Base-by-base conservation (phyloP, 2,113 vertebrate genomes). In the Psettodes erumei region DNA sequence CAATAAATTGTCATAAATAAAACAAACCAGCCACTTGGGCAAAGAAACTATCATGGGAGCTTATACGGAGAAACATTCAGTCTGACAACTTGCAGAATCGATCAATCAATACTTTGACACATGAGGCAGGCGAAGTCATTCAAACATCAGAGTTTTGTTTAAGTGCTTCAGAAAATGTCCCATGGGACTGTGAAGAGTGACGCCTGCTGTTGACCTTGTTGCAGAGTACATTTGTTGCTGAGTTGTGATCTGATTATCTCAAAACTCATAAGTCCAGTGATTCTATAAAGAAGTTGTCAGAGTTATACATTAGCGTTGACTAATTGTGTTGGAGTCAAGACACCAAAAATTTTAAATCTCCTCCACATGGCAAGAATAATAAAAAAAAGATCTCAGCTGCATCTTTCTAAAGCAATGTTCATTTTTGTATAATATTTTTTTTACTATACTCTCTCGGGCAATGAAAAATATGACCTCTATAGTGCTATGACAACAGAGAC, bases 211-310 rank as follows among this genome's bases (percentile, higher is more conserved):
- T 80, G 69, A 50, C 27, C 28, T 71, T 60, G 15, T 32, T 48
- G 51, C 27, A 28, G 62, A 67, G 38, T 23, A 11, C 23, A 66
- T 74, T 54, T 59, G 45, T n/a, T n/a, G 43, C 30, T 25, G 11
- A 69, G 51, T 33, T 53, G 51, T 37, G 12, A 33, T 72, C 35
- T 43, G 50, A 74, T 64, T 55, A 71, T 79, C 45, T 21, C 16
- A 35, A 64, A 82, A 58, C 38, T 56, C 19, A 62, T 77, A 63
- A n/a, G n/a, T 42, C 23, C 28, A 45, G 18, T 48, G 58, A 75
- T 71, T 86, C 35, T 77, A 53, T 74, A 68, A 71, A 50, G 19
- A 81, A 68, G 45, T 37, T 75, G 69, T 84, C 72, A 78, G 64
- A 70, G 42, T 56, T 84, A 75, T 72, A 43, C 75, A 82, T 79